Base-by-base conservation (phyloP, 30 jellyfish, hydroid and myxozoan species). In the Hydractinia echinata region DNA sequence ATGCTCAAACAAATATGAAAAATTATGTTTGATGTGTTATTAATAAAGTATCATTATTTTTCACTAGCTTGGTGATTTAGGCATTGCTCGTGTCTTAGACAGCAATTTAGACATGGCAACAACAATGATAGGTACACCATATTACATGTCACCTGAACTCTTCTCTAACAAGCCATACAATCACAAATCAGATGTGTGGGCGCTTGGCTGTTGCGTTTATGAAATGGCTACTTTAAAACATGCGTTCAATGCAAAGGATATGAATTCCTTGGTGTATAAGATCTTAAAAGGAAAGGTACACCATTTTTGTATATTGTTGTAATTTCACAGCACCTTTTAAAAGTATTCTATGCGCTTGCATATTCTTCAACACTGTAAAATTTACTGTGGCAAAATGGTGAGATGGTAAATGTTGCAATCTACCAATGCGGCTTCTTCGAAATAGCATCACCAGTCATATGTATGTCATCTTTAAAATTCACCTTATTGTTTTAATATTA, bases 61-160 rank as follows among this genome's bases (percentile, higher is more conserved):
- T 69, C 76, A 84, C 21, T 72, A 93, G 99, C 85, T 93, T 50
- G 99, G 99, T 18, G 99, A 93, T 84, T 71, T 93, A 52, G 99
- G 99, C 10, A 93, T 93, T 7, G 99, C 99, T 50, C 85, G 99
- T 53, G 99, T 93, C 11, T 85, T 93, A 7, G 99, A 93, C 16
- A 93, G 95, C 54, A 93, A 90, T 7, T 66, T 87, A 44, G 99
- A 93, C 81, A 93, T 93, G 99, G 99, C 99, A 50, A 93, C 99
- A 55, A 93, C 99, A 4, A 73, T 93, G 82, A 93, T 93, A 79
- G 99, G 99, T 18, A 93, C 99, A 11, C 99, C 99, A 48, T 93
- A 93, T 78, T 93, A 93, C 81, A 93, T 93, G 99, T 93, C 99
- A 16, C 99, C 99, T 5, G 99, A 93, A 72, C 85, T 93, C 64